Base-by-base conservation (phyloP, 2,113 vertebrate species). In the Scomber japonicus region DNA sequence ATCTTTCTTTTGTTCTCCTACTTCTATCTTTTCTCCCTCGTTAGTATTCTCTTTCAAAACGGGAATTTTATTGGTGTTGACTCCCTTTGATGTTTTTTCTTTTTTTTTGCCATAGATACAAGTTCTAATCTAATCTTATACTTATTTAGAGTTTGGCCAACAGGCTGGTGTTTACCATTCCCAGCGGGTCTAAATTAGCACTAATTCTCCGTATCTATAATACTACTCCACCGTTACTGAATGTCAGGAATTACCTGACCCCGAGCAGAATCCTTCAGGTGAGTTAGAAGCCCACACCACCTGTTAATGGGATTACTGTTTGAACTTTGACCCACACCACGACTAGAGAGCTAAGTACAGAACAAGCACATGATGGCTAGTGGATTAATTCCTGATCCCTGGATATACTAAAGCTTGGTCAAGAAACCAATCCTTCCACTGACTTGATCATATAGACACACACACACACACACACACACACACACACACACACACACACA, bases 331-430 rank as follows among this genome's bases (percentile, higher is more conserved):
- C 63, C 72, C 19, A 11, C 1, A 17, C 13, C 0, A 30, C 15
- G 1, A 35, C 40, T 27, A 90, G 71, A 59, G 72, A 63, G 79
- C 69, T 75, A 84, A 87, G 83, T 74, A 84, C 78, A 84, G 60
- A 86, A 35, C 63, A 31, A 77, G 82, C 88, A 82, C 74, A 84
- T 91, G 78, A 88, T 78, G 77, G 69, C 79, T 15, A 35, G 24
- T 12, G 71, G 91, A 89, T 92, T 92, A 91, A 84, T 84, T 17
- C 67, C 49, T 91, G 83, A 92, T 91, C 83, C 84, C 63, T 86
- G 82, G 75, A 90, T 83, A 55, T 71, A 44, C 66, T 80, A 57
- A 81, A 88, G 84, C 88, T 88, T 69, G 79, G 78, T 83, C 81
- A 88, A 85, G 83, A 87, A 85, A 82, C 69, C 82, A 85, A 69